Evolutionary conservation across 1,140 invertebrate species (phyloP).

Genomic region (Adoxophyes honmai): DNA sequence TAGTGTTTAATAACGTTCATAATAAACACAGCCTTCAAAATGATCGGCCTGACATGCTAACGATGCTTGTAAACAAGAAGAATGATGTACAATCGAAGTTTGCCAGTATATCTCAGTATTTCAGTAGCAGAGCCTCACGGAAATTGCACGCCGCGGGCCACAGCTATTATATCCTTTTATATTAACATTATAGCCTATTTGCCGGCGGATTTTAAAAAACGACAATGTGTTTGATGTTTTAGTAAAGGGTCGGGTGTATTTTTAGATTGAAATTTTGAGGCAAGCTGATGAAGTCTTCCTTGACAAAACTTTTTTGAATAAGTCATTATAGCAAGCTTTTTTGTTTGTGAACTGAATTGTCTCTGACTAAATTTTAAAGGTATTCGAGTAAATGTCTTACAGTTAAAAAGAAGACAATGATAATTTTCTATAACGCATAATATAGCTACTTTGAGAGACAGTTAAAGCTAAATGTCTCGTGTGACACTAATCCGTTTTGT

Average conservation of each 20-base stretch:
- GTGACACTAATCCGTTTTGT: constrained; percentile 3
- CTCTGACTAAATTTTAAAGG: no score
- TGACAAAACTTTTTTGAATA: no score
- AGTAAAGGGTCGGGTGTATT: background rate
- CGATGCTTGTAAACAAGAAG: constrained; percentile 44
- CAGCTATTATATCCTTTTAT: constrained; percentile 46
- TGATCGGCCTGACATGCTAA: constrained; percentile 17
- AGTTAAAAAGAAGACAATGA: no score
- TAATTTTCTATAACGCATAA: no score
- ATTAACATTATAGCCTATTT: constrained; percentile 40
- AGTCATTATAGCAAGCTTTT: no score
- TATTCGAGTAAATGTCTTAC: no score
- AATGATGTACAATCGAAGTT: constrained; percentile 52
- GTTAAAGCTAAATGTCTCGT: background rate
- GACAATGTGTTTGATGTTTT: background rate
- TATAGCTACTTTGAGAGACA: no score
- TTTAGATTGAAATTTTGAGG: no score
- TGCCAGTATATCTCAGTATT: constrained; percentile 26
- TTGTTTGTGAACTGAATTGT: no score
- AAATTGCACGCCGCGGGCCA: constrained; percentile 51
- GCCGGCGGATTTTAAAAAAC: background rate
- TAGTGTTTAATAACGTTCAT: constrained; percentile 8
- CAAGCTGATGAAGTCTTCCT: no score
- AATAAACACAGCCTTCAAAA: background rate
- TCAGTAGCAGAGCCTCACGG: constrained; percentile 42